Conservation (phyloP, 2,888 invertebrate species). For the Cyclophora albipunctata region DNA sequence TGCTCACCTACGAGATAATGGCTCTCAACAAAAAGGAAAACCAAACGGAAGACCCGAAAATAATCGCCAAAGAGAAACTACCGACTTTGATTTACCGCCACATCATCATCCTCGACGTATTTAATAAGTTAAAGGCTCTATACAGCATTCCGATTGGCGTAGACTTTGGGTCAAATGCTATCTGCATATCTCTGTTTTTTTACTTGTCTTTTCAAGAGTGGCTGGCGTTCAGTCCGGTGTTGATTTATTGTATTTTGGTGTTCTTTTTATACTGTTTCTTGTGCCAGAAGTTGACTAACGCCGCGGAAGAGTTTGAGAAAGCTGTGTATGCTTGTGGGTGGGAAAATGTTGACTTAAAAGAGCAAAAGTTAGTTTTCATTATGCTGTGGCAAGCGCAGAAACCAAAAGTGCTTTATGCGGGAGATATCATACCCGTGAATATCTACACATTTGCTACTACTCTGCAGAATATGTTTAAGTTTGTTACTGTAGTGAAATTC, state of each 20-base stretch:
- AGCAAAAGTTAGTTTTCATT: slow-evolving; percentile 40
- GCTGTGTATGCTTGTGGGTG: slow-evolving; percentile 59
- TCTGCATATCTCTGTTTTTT: slow-evolving; percentile 50
- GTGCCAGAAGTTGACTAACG: slow-evolving; percentile 50
- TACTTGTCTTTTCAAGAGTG: slow-evolving; percentile 43
- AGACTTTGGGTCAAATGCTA: slow-evolving; percentile 49
- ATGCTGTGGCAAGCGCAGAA: slow-evolving; percentile 51
- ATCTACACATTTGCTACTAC: slow-evolving; percentile 58
- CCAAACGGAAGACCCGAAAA: slow-evolving; percentile 15
- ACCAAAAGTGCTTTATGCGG: slow-evolving; percentile 47
- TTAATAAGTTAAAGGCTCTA: slow-evolving; percentile 37
- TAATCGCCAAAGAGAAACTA: slow-evolving; percentile 30
- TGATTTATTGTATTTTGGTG: slow-evolving; percentile 45
- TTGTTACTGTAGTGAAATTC: slow-evolving; percentile 48
- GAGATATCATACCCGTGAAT: slow-evolving; percentile 57
- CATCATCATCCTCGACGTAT: slow-evolving; percentile 31
- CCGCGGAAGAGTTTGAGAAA: slow-evolving; percentile 46
- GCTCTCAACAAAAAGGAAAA: slow-evolving; percentile 25
- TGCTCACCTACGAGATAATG: slow-evolving; percentile 46
- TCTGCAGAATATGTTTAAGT: slow-evolving; percentile 52
- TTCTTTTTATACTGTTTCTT: slow-evolving; percentile 60
- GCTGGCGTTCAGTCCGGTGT: slow-evolving; percentile 43
- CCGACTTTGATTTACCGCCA: slow-evolving; percentile 40
- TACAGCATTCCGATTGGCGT: slow-evolving; percentile 55
- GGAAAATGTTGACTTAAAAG: slow-evolving; percentile 49